Conservation (phyloP, 2,888 invertebrate genomes). For the Cosmia trapezina region DNA sequence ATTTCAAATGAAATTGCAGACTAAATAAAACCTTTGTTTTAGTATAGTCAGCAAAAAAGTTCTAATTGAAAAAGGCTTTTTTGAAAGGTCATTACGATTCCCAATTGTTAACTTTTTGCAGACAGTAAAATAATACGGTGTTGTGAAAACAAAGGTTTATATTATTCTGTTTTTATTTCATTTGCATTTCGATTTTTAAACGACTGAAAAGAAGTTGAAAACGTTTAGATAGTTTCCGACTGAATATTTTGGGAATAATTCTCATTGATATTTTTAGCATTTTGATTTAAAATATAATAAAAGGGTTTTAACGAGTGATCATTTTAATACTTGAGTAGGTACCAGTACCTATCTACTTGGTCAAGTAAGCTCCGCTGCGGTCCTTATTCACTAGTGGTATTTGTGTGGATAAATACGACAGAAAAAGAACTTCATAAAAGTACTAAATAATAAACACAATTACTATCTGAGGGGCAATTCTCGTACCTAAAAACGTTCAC, state of each 20-base stretch:
- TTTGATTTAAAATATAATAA: background rate
- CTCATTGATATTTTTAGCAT: conserved; percentile 2
- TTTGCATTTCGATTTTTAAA: conserved; percentile 35
- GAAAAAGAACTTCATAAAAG: background rate
- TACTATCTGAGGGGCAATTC: no score
- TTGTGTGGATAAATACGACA: background rate
- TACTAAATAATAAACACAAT: no score
- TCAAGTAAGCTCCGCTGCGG: background rate
- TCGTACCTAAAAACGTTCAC: no score
- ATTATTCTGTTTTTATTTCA: conserved; percentile 40
- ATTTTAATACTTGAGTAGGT: background rate
- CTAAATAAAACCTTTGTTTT: background rate
- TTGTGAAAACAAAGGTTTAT: conserved; percentile 19
- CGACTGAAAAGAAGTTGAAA: conserved; percentile 14
- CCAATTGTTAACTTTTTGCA: conserved; percentile 24
- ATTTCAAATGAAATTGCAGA: conserved; percentile 27
- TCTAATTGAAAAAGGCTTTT: conserved; percentile 28
- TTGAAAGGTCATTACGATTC: conserved; percentile 21
- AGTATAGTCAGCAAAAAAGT: conserved; percentile 9
- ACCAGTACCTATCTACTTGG: no score
- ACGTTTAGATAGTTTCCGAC: background rate
- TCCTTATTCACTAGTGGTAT: background rate
- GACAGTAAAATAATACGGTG: conserved; percentile 38
- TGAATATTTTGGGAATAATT: conserved; percentile 11
- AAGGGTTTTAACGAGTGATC: background rate